Percentiles rank a stretch among this genome's conserved stretches.
phyloP scores from a whole-genome alignment of 92 coral and sea anemone genomes.

The Umimayanthus kanabou region DNA sequence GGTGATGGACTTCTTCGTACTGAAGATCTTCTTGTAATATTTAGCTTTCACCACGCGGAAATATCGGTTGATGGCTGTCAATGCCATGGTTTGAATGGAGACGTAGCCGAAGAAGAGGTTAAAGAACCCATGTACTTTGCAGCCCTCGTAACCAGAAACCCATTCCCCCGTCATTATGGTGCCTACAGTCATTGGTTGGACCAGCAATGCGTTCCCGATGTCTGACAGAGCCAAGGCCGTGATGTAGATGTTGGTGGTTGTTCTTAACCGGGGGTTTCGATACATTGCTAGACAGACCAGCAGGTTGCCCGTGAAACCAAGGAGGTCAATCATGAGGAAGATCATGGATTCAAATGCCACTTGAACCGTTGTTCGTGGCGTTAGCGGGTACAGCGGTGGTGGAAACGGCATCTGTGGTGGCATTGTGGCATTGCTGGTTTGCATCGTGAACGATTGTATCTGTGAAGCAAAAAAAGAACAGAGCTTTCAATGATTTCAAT shows the following conservation, averaged over 20 bases:
- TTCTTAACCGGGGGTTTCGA: conserved; percentile 32
- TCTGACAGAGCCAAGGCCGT: conserved; percentile 32
- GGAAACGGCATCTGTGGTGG: not conserved
- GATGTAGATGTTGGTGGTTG: conserved; percentile 42
- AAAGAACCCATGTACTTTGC: conserved; percentile 36
- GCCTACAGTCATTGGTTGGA: conserved; percentile 39
- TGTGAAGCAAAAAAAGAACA: not conserved
- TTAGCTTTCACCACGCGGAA: conserved; percentile 40
- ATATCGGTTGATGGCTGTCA: conserved; percentile 35
- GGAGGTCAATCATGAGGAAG: conserved; percentile 24
- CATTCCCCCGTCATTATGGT: conserved; percentile 29
- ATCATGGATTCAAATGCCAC: conserved; percentile 37
- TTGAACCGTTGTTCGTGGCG: conserved; percentile 19
- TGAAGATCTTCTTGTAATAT: conserved; percentile 28
- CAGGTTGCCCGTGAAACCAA: conserved; percentile 29
- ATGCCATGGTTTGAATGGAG: conserved; percentile 39
- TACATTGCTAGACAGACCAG: conserved; percentile 37
- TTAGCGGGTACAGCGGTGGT: not conserved
- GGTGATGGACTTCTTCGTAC: conserved; percentile 9
- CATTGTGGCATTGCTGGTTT: not conserved
- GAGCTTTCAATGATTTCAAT: not conserved
- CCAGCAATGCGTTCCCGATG: conserved; percentile 31
- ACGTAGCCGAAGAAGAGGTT: conserved; percentile 39
- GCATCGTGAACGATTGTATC: not conserved
- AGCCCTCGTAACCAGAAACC: conserved; percentile 32